Evolutionary conservation across 2,888 invertebrate genomes (phyloP).

Genomic region (Axea sp.): DNA sequence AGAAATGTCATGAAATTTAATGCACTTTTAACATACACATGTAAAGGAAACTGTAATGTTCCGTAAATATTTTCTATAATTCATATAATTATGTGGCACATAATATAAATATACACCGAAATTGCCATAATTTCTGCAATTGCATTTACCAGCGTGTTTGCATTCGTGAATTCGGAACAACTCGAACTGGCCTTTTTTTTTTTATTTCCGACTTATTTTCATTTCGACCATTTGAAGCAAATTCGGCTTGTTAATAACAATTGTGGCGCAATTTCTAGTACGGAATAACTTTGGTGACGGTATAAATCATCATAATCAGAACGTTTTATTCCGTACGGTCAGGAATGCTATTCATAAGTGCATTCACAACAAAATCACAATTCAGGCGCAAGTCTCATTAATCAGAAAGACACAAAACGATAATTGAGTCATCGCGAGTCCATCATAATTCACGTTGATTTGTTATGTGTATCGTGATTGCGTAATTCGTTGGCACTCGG

Average conservation of each 20-base stretch:
- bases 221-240: no score
- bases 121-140: constrained; percentile 3
- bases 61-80: constrained; percentile 15
- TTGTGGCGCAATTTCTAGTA: no score
- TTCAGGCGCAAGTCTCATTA: constrained; percentile 35
- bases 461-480: constrained; percentile 33
- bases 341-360: constrained; percentile 38
- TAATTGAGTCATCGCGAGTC: constrained; percentile 54
- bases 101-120: constrained; percentile 11
- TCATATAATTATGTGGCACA: constrained; percentile 14
- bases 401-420: constrained; percentile 48
- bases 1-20: constrained; percentile 11
- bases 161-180: no score
- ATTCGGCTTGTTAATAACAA: no score
- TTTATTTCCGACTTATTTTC: no score
- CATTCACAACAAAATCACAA: constrained; percentile 46
- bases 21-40: constrained; percentile 14
- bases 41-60: constrained; percentile 11
- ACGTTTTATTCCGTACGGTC: constrained; percentile 7
- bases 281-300: no score
- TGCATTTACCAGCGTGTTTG: no score
- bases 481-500: constrained; percentile 35
- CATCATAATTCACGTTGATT: constrained; percentile 55
- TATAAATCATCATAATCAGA: constrained; percentile 11
- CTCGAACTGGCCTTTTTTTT: no score